Base-by-base conservation (phyloP, 2,888 invertebrate species). In the Alsophila aescularia region DNA sequence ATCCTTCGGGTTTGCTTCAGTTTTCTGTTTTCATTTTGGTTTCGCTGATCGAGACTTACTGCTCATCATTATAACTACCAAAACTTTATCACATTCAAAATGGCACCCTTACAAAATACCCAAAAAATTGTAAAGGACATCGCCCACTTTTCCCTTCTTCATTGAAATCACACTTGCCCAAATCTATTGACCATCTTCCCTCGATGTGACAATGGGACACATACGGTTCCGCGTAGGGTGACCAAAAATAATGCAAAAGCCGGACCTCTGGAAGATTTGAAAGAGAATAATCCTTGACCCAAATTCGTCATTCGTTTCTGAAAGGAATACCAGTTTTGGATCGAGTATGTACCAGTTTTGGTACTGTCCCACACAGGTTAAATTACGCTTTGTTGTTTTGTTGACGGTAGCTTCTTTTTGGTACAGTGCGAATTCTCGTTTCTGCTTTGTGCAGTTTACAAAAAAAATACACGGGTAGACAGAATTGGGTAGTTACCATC, bases 311-410 rank as follows among this genome's bases (percentile, higher is more conserved):
- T 60, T 42, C 43, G 32, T 63, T 68, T 67, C 71, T 72, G 67
- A 75, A 70, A 62, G 67, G 39, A 64, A 67, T 68, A 75, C 79
- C 73, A 70, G 79, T 77, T 75, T 56, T 50, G 36, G 45, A 37
- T 10, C 39, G 34, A 37, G 39, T 27, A 10, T 59, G 49, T 51
- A 60, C 60, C 58, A 64, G 60, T 62, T 64, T 35, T 50, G 9
- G 62, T 54, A 62, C 66, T 70, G 77, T 84, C 85, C 69, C 84
- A 83, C 79, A 83, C 83, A 83, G 85, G 81, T 85, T 81, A 78
- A 71, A 78, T 85, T 81, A 83, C 85, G 58, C 64, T 76, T 81
- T 79, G 77, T 80, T 59, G 39, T 52, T 53, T 44, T 41, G 13
- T 21, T 47, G 35, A 18, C 42, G 37, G 24, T 52, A 39, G 18